Evolutionary conservation across 92 coral and sea anemone genomes (phyloP).

Genomic region (Actinernus sp.): DNA sequence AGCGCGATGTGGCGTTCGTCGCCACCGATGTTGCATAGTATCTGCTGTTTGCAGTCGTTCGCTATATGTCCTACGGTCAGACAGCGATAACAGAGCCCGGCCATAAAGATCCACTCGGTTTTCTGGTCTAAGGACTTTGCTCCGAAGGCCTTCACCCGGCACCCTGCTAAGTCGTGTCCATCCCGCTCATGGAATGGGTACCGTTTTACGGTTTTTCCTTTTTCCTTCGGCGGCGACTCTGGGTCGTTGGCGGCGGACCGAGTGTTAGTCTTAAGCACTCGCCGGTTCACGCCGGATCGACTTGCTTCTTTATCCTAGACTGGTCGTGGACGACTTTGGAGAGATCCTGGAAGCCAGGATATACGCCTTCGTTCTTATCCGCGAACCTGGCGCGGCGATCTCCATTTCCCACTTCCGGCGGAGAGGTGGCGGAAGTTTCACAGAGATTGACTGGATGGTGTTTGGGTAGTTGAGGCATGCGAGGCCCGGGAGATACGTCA

Average conservation of each 20-base stretch:
- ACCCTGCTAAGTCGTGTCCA: no score
- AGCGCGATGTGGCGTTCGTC: conserved; percentile 39
- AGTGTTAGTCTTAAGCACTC: no score
- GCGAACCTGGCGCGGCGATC: conserved; percentile 35
- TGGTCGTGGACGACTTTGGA: conserved; percentile 45
- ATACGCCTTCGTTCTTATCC: conserved; percentile 35
- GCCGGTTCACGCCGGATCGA: conserved; percentile 34
- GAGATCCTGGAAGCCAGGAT: conserved; percentile 42
- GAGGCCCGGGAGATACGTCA: conserved; percentile 44
- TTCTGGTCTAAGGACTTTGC: conserved; percentile 33
- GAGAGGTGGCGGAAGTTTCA: conserved; percentile 38
- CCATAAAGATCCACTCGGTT: conserved; percentile 39
- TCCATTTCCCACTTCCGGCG: conserved; percentile 65
- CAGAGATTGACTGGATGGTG: conserved; percentile 57
- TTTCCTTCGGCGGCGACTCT: no score
- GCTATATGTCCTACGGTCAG: no score
- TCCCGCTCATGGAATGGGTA: conserved; percentile 53
- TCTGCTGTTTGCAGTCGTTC: no score
- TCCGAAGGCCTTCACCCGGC: conserved; percentile 32
- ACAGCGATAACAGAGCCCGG: conserved; percentile 71
- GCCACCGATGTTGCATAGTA: conserved; percentile 29
- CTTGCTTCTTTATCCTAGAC: conserved; percentile 59
- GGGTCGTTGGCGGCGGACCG: no score
- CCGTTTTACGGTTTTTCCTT: conserved; percentile 1
- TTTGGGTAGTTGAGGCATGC: no score